Conservation (phyloP, 2,888 invertebrate species). For the Chloroclysta siterata region DNA sequence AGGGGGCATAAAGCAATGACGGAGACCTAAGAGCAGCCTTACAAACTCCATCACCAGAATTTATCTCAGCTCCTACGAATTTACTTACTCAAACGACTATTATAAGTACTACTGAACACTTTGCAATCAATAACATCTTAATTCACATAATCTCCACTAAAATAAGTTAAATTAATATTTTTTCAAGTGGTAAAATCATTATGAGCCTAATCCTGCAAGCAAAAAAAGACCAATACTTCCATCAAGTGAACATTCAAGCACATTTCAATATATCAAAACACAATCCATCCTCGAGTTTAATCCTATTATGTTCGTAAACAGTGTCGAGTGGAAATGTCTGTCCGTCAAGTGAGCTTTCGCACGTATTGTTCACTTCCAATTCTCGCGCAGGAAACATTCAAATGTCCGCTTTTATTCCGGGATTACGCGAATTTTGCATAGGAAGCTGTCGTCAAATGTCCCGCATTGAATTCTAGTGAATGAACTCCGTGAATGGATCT, state of each 20-base stretch:
- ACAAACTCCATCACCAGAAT: too few relatives aligned
- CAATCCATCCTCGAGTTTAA: conserved; percentile 68
- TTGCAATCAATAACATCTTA: too few relatives aligned
- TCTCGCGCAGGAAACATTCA: conserved; percentile 72
- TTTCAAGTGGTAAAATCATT: background rate
- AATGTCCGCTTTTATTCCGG: conserved; percentile 77
- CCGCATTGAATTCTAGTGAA: conserved; percentile 63
- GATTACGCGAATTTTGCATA: conserved; percentile 82
- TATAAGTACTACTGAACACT: too few relatives aligned
- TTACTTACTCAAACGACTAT: too few relatives aligned
- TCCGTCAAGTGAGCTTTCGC: conserved; percentile 74
- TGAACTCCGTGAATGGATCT: conserved; percentile 62
- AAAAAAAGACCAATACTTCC: conserved; percentile 36
- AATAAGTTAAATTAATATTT: background rate
- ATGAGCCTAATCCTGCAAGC: conserved; percentile 4
- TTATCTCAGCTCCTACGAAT: too few relatives aligned
- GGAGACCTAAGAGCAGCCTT: too few relatives aligned
- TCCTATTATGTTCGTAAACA: conserved; percentile 80
- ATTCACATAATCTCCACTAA: background rate
- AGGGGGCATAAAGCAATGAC: too few relatives aligned
- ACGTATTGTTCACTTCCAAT: conserved; percentile 58
- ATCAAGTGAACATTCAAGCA: conserved; percentile 50
- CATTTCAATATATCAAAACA: conserved; percentile 62
- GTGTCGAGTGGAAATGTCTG: conserved; percentile 65
- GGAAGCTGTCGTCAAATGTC: conserved; percentile 79